A percentile compares a stretch with the other conserved stretches of the same genome.
Evolutionary conservation across 2,113 vertebrate genomes (phyloP).

Genomic region (Tupaia chinensis): DNA sequence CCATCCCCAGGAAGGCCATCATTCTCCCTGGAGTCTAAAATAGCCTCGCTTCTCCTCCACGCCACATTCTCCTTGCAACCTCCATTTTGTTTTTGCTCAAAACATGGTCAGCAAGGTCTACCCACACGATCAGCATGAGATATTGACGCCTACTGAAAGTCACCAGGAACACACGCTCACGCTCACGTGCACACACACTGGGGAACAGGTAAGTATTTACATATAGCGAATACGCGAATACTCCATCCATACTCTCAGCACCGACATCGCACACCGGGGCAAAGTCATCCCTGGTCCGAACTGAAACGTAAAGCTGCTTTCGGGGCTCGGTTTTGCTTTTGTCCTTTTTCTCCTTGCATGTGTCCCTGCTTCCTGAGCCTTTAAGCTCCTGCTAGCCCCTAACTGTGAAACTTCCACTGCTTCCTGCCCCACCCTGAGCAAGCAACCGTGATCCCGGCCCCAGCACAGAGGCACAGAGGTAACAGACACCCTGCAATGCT

Average conservation of each 20-base stretch:
- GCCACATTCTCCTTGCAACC: neutral
- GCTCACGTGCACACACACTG: no score
- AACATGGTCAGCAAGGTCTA: neutral
- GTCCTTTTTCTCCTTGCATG: neutral
- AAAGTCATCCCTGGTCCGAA: neutral
- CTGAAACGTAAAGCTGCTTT: neutral
- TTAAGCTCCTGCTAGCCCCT: neutral
- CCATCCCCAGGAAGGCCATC: neutral
- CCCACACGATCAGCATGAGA: neutral
- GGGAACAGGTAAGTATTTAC: neutral
- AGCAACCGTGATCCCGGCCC: no score
- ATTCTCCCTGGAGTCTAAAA: neutral
- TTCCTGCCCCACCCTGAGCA: no score
- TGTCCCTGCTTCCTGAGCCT: neutral
- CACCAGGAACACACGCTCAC: neutral
- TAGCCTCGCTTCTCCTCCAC: neutral
- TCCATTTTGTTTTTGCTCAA: constrained; percentile 16
- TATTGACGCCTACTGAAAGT: neutral
- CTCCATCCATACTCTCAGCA: neutral
- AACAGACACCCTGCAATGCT: no score
- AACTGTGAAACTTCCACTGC: neutral
- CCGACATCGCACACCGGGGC: neutral
- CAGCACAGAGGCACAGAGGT: no score
- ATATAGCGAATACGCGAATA: neutral
- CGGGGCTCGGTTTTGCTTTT: neutral